These are phyloP conservation scores for Andrena bicolor DNA, from an alignment of 2,888 invertebrate genomes.

Conservation along the genomic window DNA sequence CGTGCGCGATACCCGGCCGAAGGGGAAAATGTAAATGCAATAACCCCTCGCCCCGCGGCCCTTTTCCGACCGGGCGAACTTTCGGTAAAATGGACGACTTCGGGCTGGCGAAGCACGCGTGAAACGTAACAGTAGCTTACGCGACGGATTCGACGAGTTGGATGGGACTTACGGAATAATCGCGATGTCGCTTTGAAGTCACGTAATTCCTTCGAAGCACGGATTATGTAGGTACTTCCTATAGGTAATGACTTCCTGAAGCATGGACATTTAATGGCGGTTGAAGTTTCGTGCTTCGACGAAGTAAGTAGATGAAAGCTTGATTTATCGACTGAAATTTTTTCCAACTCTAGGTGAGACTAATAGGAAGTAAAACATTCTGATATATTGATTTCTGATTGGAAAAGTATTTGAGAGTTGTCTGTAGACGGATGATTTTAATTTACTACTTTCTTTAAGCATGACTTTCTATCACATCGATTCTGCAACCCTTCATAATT, in stretches of 20 bases:
- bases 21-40: slow-evolving; percentile 26
- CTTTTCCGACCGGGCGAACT: neutral
- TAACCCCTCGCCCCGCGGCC: neutral
- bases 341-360: too few relatives aligned
- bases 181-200: slow-evolving; percentile 31
- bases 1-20: slow-evolving; percentile 9
- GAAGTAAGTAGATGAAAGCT: neutral
- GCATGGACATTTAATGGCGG: neutral
- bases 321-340: neutral
- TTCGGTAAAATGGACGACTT: neutral
- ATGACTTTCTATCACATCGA: neutral
- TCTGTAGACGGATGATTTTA: too few relatives aligned
- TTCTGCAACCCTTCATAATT: neutral
- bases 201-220: slow-evolving; percentile 34
- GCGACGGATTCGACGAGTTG: neutral
- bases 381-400: too few relatives aligned
- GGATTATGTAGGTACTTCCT: slow-evolving; percentile 29
- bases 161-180: slow-evolving; percentile 24
- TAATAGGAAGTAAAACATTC: too few relatives aligned
- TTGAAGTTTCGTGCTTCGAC: neutral
- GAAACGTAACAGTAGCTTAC: neutral
- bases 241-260: slow-evolving; percentile 39
- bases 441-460: neutral
- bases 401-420: too few relatives aligned
- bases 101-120: neutral